These are phyloP conservation scores for Cyprinella venusta DNA, from an alignment of 2,797 vertebrate genomes.

Conservation along the genomic window DNA sequence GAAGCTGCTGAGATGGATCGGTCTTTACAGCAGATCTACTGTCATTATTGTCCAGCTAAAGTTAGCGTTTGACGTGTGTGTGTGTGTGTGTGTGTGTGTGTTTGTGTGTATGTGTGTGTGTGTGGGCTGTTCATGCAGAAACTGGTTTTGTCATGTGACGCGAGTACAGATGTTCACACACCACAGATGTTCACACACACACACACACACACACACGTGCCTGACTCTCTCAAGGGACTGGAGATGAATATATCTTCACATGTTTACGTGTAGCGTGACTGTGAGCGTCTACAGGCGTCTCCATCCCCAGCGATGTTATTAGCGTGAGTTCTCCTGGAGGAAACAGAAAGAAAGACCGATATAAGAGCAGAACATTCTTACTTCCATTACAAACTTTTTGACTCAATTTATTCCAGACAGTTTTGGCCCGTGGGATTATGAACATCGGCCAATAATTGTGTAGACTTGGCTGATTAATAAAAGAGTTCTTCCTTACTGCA, in stretches of 20 bases:
- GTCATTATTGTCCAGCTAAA: no score
- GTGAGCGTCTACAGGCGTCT: no score
- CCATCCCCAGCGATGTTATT: background rate
- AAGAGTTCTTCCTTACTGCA: background rate
- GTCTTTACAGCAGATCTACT: no score
- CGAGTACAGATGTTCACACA: conserved; percentile 20
- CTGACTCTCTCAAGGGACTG: background rate
- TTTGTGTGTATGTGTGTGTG: background rate
- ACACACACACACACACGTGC: no score
- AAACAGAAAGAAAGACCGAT: background rate
- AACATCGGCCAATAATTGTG: background rate
- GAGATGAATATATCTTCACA: background rate
- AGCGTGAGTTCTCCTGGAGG: background rate
- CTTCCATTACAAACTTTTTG: background rate
- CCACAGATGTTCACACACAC: conserved; percentile 34
- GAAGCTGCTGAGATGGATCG: no score
- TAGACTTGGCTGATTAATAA: background rate
- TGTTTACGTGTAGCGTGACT: background rate
- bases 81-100: no score
- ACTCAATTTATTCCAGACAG: background rate
- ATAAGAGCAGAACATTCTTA: background rate
- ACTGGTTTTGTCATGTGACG: background rate
- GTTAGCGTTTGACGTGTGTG: no score
- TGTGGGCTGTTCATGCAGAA: background rate
- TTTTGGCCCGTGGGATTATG: background rate